phyloP scores from a whole-genome alignment of 2,888 invertebrate genomes.

The Biston betularia region DNA sequence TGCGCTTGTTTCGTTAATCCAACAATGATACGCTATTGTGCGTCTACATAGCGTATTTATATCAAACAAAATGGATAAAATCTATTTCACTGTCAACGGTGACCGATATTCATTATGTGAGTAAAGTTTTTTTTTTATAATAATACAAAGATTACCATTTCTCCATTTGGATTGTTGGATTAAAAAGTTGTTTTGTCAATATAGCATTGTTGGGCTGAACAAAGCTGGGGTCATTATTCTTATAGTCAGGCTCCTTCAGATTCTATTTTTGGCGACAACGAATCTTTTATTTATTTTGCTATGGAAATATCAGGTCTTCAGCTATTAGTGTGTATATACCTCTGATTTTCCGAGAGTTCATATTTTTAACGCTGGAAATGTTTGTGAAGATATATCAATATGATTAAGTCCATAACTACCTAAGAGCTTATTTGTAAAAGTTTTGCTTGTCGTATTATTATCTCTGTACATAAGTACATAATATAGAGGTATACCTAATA shows the following conservation, averaged over 20 bases:
- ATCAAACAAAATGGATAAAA: conserved; percentile 59
- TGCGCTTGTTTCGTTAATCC: not conserved
- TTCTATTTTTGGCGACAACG: not conserved
- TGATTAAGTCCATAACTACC: too few relatives aligned
- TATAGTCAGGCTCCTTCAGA: not conserved
- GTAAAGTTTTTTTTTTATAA: conserved; percentile 43
- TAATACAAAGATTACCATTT: too few relatives aligned
- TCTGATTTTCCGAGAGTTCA: too few relatives aligned
- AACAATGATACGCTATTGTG: not conserved
- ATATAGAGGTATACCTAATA: too few relatives aligned
- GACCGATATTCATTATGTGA: conserved; percentile 60
- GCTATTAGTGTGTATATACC: too few relatives aligned
- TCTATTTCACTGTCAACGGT: conserved; percentile 66
- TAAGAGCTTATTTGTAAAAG: too few relatives aligned
- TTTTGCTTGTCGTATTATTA: too few relatives aligned
- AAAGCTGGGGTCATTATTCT: conserved; percentile 5
- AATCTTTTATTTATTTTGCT: not conserved
- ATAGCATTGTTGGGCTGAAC: not conserved
- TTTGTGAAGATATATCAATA: too few relatives aligned
- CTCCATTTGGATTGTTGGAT: not conserved
- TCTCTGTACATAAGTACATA: too few relatives aligned
- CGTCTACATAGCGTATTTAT: not conserved
- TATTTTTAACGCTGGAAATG: too few relatives aligned
- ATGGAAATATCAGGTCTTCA: not conserved
- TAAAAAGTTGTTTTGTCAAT: conserved; percentile 11